Evolutionary conservation across 2,797 vertebrate genomes (phyloP), one percentile per base, ranked within the genome.

Genomic region (Myotis planiceps): DNA sequence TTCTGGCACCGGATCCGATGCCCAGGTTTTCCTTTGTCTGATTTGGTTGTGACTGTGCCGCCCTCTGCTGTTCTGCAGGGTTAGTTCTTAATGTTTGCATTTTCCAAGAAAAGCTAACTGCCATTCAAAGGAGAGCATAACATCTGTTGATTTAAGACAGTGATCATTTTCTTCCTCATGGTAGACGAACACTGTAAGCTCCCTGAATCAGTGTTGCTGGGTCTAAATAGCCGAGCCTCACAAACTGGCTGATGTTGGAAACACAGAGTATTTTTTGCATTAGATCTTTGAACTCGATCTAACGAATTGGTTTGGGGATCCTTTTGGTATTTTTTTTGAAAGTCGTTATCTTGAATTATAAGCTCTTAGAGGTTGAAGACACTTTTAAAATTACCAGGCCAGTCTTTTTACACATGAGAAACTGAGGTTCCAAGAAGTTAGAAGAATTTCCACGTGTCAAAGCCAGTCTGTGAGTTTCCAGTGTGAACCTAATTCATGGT

Each of bases 11-110:
- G 7, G 4, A 0, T 45, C 7, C 9, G 37, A 78, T 0, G 16
- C 25, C 82, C 37, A 45, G 37, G 3, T 51, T 87, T 83, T 51
- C 18, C 18, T 63, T 63, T 32, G 75, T 81, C 83, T 39, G 27
- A 51, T 93, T 97, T 97, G 72, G 29, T 94, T 96, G 92, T 94
- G 95, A 79, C 65, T 68, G 75, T 93, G 71, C 96, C 75, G 85
- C 97, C 97, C 97, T 97, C 97, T 98, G 85, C 96, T 97, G 97
- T 90, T 90, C 72, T 4, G 13, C 18, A 7, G n/a, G 32, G 47
- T 53, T 63, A 42, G 34, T 53, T 76, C 86, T 32, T 23, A 37
- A 47, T 45, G 3, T 75, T 66, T 88, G 34, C 49, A 2, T 88
- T 96, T 95, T 68, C 66, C 12, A 42, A 83, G 34, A 84, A 92